Evolutionary conservation across 2,797 vertebrate genomes (phyloP), one percentile per base, ranked within the genome.

Genomic region (Neoniphon sammara): DNA sequence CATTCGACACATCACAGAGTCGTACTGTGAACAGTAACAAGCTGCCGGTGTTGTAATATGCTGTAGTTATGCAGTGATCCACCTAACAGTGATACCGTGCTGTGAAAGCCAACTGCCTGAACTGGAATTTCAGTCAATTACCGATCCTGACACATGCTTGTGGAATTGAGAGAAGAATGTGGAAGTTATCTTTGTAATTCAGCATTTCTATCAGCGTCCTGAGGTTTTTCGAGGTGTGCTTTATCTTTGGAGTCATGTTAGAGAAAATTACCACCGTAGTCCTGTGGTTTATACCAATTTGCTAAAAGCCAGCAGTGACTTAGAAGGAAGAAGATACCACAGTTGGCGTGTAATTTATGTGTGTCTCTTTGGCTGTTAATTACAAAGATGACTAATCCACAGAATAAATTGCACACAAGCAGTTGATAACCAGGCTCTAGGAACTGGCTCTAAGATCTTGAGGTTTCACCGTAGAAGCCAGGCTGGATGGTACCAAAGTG

Each of bases 81-180:
- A 21, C 25, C 76, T 80, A 2, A 0, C 55, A 73, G 75, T 23
- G 82, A 91, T 89, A 91, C 87, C 83, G 55, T 2, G 53, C 74
- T 57, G 53, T 71, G 70, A 85, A 85, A 86, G 77, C 2, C 39
- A 34, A 85, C 87, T 39, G 85, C 79, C 88, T 79, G 2, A 86
- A 92, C 85, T 77, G 90, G 91, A 90, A 91, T 89, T 78, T 88
- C 70, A 55, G 67, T 85, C 61, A 44, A 34, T 70, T 66, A 53
- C 36, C 46, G 80, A 85, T 68, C 73, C 78, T 89, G 89, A 91
- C 89, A 80, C 88, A 89, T 52, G 75, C 81, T 31, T 62, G 42
- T 55, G 91, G 86, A 89, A 90, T 68, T 65, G 61, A 77, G 47
- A 78, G 34, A 83, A 79, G 77, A 83, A 87, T 82, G 86, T 73